Conservation (phyloP, 2,113 vertebrate species). For the Mystacornis crossleyi region DNA sequence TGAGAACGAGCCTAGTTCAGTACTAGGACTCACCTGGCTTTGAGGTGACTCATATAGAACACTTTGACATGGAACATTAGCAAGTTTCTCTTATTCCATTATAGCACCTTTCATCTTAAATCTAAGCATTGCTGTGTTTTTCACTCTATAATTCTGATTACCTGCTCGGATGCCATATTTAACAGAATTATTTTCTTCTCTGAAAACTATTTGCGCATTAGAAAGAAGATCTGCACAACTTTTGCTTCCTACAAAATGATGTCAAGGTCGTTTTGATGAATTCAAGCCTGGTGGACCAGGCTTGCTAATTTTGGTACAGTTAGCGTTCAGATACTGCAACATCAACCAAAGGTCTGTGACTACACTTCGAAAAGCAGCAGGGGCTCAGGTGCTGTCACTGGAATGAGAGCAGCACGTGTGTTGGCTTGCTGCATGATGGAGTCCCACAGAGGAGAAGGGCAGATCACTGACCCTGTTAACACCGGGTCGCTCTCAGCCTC, state of each 20-base stretch:
- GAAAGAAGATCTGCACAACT: neutral
- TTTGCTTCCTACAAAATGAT: neutral
- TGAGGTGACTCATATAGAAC: neutral
- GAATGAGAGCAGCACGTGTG: neutral
- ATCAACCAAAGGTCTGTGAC: neutral
- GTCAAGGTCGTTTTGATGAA: neutral
- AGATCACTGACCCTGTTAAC: neutral
- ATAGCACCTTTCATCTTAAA: neutral
- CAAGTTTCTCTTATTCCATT: neutral
- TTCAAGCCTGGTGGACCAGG: neutral
- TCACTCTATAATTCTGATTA: neutral
- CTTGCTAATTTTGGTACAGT: neutral
- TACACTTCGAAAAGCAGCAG: neutral
- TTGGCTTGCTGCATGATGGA: neutral
- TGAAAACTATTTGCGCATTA: neutral
- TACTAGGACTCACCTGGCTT: neutral
- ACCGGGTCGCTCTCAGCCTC: neutral
- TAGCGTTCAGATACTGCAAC: neutral
- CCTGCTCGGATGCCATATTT: neutral
- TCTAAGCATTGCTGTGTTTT: neutral
- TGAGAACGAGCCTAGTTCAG: neutral
- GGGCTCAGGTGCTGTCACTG: neutral
- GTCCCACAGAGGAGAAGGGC: neutral
- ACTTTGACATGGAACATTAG: fast-evolving
- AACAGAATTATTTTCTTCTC: neutral